Evolutionary conservation across 2,888 invertebrate species (phyloP).

Genomic region (Amphipoea oculea): DNA sequence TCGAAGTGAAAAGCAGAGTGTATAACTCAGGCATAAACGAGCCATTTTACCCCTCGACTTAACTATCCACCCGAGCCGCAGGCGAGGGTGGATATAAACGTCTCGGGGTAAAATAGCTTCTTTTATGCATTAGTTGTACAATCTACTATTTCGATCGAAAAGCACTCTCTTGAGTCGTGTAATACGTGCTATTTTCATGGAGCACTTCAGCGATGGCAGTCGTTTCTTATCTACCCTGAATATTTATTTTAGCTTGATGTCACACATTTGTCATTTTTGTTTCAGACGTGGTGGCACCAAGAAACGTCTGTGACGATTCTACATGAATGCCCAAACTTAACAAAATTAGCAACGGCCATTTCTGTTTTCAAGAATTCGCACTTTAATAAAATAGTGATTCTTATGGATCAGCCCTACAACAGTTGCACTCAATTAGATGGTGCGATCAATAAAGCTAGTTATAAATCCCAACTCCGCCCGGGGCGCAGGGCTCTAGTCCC

Average conservation of each 20-base stretch:
- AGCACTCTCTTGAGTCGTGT: too few species aligned
- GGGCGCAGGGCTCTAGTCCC: conserved; percentile 3
- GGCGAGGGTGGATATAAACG: too few species aligned
- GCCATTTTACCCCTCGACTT: too few species aligned
- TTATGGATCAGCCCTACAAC: conserved; percentile 33
- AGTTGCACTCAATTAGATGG: conserved; percentile 55
- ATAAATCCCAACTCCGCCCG: conserved; percentile 44
- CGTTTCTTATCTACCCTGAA: neutral
- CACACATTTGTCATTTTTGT: neutral
- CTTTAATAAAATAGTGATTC: neutral
- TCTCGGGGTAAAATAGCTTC: too few species aligned
- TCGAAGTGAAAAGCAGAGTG: too few species aligned
- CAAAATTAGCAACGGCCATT: neutral
- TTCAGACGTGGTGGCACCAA: too few species aligned
- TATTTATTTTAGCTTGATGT: neutral
- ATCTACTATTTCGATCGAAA: too few species aligned
- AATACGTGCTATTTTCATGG: neutral
- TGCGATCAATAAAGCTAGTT: conserved; percentile 58
- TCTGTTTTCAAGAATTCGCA: neutral
- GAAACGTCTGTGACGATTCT: neutral
- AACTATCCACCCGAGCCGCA: too few species aligned
- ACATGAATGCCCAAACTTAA: neutral
- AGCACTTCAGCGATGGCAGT: neutral
- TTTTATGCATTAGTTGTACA: too few species aligned
- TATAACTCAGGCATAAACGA: too few species aligned